Percentiles rank a stretch among this genome's conserved stretches.
phyloP scores from a whole-genome alignment of 92 coral and sea anemone species.

The Epizoanthus scotinus region DNA sequence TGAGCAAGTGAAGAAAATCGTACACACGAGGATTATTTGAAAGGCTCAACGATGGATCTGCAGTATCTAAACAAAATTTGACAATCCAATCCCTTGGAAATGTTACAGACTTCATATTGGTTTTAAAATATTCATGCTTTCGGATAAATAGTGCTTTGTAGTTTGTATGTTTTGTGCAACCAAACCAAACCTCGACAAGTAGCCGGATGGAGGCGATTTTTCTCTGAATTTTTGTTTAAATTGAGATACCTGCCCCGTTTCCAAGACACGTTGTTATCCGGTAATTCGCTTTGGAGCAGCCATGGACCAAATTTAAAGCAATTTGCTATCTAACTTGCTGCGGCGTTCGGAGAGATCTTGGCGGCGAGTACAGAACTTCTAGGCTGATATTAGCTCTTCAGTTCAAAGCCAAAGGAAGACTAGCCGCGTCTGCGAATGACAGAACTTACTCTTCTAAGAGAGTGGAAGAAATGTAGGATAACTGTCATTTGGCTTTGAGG shows the following conservation, averaged over 20 bases:
- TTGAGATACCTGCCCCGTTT: neutral
- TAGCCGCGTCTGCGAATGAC: constrained; percentile 31
- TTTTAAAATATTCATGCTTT: neutral
- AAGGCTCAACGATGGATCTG: neutral
- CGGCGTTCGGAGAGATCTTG: neutral
- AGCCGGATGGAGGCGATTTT: neutral
- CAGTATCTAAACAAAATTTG: neutral
- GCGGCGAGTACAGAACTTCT: neutral
- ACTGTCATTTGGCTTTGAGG: neutral
- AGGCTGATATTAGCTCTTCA: constrained; percentile 35
- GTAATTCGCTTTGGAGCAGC: constrained; percentile 3
- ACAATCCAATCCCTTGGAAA: neutral
- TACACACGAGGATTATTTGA: neutral
- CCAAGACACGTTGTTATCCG: neutral
- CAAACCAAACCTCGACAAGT: neutral
- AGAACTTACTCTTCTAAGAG: neutral
- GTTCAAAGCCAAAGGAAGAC: constrained; percentile 8
- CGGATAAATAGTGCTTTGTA: neutral
- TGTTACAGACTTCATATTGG: neutral
- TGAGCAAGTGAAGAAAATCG: neutral
- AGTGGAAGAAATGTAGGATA: constrained; percentile 22
- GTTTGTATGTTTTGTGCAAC: too few species aligned
- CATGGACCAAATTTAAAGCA: neutral
- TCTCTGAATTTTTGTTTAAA: neutral
- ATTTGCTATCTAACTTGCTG: neutral